Evolutionary conservation across 2,113 vertebrate species (phyloP).

Genomic region (Cyanoliseus patagonus): DNA sequence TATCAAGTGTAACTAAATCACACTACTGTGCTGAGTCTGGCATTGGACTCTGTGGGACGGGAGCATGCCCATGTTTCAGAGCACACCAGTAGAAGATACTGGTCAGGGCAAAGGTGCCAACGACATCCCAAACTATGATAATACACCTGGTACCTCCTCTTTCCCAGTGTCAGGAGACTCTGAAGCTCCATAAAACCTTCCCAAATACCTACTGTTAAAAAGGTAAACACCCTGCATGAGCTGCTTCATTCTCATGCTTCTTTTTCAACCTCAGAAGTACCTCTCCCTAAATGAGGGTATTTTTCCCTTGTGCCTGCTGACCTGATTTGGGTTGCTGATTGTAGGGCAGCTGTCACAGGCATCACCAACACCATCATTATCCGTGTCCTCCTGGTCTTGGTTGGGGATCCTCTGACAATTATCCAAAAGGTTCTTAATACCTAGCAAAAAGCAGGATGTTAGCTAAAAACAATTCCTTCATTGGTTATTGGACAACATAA

Average conservation of each 20-base stretch:
- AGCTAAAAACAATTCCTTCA: not conserved
- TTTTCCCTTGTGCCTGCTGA: constrained; percentile 51
- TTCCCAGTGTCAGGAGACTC: not conserved
- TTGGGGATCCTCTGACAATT: constrained; percentile 92
- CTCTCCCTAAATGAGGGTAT: not conserved
- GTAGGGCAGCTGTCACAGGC: constrained; percentile 95
- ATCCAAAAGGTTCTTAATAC: constrained; percentile 91
- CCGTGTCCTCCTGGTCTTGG: constrained; percentile 84
- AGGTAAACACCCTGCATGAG: not conserved
- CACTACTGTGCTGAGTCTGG: not conserved
- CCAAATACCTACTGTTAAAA: not conserved
- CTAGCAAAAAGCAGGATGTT: constrained; percentile 65
- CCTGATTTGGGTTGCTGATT: constrained; percentile 93
- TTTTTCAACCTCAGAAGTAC: not conserved
- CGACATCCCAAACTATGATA: not conserved
- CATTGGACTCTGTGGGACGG: not conserved
- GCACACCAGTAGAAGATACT: not conserved
- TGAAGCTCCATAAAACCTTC: not conserved
- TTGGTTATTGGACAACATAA: not conserved
- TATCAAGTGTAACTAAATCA: not conserved
- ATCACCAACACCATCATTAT: constrained; percentile 93
- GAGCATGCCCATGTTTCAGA: not conserved
- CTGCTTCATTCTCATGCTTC: not conserved
- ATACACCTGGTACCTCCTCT: not conserved
- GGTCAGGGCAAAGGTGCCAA: not conserved